These are phyloP conservation scores for Melanotaenia parkinsoni DNA, from an alignment of 2,797 vertebrate genomes.

Conservation along the genomic window DNA sequence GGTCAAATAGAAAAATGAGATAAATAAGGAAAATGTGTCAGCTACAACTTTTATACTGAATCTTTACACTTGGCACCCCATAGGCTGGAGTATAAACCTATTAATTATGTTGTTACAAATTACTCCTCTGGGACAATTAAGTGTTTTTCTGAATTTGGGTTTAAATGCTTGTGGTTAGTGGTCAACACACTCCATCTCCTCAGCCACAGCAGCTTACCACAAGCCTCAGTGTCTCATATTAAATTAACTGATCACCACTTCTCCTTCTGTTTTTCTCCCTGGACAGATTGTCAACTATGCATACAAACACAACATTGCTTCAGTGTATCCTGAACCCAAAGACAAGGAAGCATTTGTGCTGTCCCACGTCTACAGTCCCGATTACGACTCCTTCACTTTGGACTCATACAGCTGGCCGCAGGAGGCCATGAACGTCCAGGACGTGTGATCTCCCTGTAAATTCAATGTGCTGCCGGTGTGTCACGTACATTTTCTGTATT, in stretches of 20 bases:
- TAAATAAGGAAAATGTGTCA: no score
- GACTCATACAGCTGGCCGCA: constrained; percentile 94
- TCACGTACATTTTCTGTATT: constrained; percentile 26
- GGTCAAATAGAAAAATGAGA: no score
- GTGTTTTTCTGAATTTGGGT: no score
- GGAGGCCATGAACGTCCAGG: constrained; percentile 89
- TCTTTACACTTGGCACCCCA: no score
- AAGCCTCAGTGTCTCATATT: no score
- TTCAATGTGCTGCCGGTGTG: not conserved
- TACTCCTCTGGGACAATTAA: no score
- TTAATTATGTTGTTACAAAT: no score
- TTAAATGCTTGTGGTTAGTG: no score
- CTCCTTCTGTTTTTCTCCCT: not conserved
- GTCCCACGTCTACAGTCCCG: constrained; percentile 90
- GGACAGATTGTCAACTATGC: constrained; percentile 91
- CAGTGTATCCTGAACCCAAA: constrained; percentile 92
- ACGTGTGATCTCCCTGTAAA: constrained; percentile 78
- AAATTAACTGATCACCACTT: not conserved
- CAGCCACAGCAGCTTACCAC: no score
- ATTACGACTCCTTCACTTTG: constrained; percentile 92
- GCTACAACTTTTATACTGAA: no score
- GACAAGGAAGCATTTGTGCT: constrained; percentile 97
- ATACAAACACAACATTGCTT: constrained; percentile 91
- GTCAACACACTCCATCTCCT: no score
- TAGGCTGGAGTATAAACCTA: no score